Base-by-base conservation (phyloP, 2,888 invertebrate genomes). In the Lepidochrysops patricia region DNA sequence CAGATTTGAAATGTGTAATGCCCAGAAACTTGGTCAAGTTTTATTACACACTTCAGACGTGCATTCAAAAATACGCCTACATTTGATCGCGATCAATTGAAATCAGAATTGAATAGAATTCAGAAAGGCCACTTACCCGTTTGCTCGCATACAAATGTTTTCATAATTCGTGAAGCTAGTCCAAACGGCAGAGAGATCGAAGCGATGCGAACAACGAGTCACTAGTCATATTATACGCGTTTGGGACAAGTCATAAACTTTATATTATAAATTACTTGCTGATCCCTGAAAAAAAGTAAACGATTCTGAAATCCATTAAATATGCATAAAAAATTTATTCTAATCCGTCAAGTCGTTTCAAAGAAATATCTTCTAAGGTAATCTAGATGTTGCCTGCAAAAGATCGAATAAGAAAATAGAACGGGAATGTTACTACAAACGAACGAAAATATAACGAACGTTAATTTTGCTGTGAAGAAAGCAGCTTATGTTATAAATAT, bases 101-200 rank as follows among this genome's bases (percentile, higher is more conserved):
- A 35, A 34, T 57, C 19, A 13, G 34, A n/a, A 19, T 9, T 37
- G 19, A 54, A 54, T 29, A 54, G 54, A 54, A 29, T 54, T 32
- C 54, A 43, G 43, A 15, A 43, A 9, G 43, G 9, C 43, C 43
- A 43, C 43, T 23, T 43, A 43, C 43, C 13, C 3, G 23, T 19
- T 29, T 19, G 29, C 29, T 19, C 48, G 52, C 13, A 27, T 52
- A 54, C 15, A 29, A 54, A 54, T 54, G 29, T 54, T 54, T 54
- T 54, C 54, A 54, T 32, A 54, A 54, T 54, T 54, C 54, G 27
- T 19, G 5, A 54, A 54, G 54, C 32, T 32, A 9, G 48, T 4
- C 25, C 23, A 23, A 49, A 23, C 23, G 48, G 25, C 12, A 19
- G 12, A 5, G 35, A 35, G n/a, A 35, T 35, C 35, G 43, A 19